Conservation (phyloP, 1,140 invertebrate genomes). For the Lineus longissimus region DNA sequence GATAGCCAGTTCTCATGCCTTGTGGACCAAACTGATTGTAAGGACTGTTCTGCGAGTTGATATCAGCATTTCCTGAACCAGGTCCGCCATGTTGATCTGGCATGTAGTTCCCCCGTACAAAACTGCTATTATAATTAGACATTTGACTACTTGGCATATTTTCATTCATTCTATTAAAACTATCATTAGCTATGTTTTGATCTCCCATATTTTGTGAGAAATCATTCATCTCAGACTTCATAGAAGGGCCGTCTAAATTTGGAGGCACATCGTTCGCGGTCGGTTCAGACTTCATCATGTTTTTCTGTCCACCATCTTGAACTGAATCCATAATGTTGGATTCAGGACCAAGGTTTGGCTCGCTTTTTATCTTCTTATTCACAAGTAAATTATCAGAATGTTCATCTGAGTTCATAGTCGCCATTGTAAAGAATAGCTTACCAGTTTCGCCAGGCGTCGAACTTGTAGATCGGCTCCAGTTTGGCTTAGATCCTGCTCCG, state of each 20-base stretch:
- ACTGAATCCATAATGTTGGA: slow-evolving; percentile 44
- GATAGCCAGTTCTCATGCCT: slow-evolving; percentile 31
- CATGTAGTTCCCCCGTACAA: slow-evolving; percentile 18
- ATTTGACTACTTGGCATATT: slow-evolving; percentile 37
- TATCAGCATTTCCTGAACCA: slow-evolving; percentile 36
- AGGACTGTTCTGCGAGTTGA: slow-evolving; percentile 32
- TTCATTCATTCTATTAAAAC: slow-evolving; percentile 38
- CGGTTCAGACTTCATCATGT: slow-evolving; percentile 35
- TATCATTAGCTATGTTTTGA: slow-evolving; percentile 31
- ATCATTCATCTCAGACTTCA: slow-evolving; percentile 42
- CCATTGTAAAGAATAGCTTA: not conserved
- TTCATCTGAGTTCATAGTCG: not conserved
- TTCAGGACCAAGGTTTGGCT: slow-evolving; percentile 25
- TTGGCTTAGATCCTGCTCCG: slow-evolving; percentile 21
- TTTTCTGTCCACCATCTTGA: slow-evolving; percentile 48
- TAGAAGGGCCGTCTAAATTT: slow-evolving; percentile 35
- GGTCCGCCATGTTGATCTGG: slow-evolving; percentile 39
- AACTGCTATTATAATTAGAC: slow-evolving; percentile 29
- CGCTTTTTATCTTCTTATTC: slow-evolving; percentile 4
- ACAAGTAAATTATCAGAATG: not conserved
- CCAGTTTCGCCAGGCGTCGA: not conserved
- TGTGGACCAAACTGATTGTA: slow-evolving; percentile 35
- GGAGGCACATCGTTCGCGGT: slow-evolving; percentile 28
- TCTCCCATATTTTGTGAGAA: slow-evolving; percentile 34
- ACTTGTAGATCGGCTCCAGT: slow-evolving; percentile 7